Base-by-base conservation (phyloP, 1,140 invertebrate species). In the Argopecten irradians region DNA sequence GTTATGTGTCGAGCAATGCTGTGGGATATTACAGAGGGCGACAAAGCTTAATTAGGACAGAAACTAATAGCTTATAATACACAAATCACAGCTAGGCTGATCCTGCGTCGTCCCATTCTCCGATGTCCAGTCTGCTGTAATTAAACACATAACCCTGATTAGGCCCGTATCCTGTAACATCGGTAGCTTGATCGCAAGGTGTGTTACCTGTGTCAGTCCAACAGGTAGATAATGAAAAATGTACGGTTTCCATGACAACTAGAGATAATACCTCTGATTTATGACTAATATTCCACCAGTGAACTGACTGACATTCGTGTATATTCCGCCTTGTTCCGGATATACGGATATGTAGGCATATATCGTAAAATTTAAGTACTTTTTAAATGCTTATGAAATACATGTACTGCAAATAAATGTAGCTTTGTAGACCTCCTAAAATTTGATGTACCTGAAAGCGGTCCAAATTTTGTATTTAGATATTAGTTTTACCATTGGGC, bases 171-270 rank as follows among this genome's bases (percentile, higher is more conserved):
- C 55, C 55, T 16, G 22, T 71, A 71, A 28, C 55, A 71, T n/a
- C n/a, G 55, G 55, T 71, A 71, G n/a, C n/a, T 28, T 71, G 22
- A 71, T 28, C 2, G 28, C 14, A 71, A n/a, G 55, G 22, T 71
- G 55, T 71, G 55, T 28, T 71, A 71, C n/a, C 55, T 71, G 55
- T 16, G 55, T 16, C 55, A 71, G 55, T 5, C 55, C 55, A n/a
- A 71, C 55, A 71, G 55, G 55, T 71, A 71, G 55, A 71, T 71
- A 71, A 28, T 71, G 55, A 71, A 71, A n/a, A 71, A 71, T 16
- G 22, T 71, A 71, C 55, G 28, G 55, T 71, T 71, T 8, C 55
- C 55, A 71, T 28, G 55, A 71, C 55, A 71, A 71, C 55, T 71
- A n/a, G 8, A 28, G 55, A 71, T 71, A 5, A 71, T 71, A n/a